Conservation (phyloP, 2,113 vertebrate species). For the Rhabdornis inornatus region DNA sequence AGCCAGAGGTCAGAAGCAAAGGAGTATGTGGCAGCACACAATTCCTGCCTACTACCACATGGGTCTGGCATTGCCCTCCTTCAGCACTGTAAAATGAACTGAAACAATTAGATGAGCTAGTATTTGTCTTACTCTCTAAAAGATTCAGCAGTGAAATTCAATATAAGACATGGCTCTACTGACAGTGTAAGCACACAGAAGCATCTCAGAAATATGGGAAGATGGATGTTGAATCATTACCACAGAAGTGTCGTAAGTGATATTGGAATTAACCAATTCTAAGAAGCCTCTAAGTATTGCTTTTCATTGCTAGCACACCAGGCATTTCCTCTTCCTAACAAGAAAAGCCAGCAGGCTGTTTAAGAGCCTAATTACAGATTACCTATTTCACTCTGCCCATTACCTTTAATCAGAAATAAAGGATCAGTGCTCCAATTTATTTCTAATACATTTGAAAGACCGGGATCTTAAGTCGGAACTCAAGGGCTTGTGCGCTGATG, state of each 20-base stretch:
- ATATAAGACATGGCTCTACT: background rate
- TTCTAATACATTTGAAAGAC: background rate
- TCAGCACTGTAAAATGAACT: background rate
- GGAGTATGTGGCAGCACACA: background rate
- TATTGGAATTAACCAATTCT: background rate
- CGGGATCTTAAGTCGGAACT: background rate
- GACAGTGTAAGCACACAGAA: background rate
- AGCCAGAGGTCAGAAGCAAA: background rate
- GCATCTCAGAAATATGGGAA: background rate
- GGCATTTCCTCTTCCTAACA: background rate
- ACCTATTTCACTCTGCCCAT: background rate
- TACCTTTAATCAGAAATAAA: background rate
- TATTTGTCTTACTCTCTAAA: background rate
- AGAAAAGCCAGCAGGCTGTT: background rate
- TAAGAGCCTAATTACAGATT: background rate
- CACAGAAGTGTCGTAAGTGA: background rate
- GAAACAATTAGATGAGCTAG: background rate
- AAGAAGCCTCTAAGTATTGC: background rate
- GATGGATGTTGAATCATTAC: background rate
- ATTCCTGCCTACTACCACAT: background rate
- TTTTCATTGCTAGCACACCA: background rate
- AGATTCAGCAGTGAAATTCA: background rate
- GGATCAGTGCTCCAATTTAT: background rate
- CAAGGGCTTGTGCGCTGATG: background rate
- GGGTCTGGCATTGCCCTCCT: background rate